Percentiles rank a stretch among this genome's conserved stretches.
Conservation (phyloP, 2,888 invertebrate genomes). For the Himalopsyche kuldschensis region DNA sequence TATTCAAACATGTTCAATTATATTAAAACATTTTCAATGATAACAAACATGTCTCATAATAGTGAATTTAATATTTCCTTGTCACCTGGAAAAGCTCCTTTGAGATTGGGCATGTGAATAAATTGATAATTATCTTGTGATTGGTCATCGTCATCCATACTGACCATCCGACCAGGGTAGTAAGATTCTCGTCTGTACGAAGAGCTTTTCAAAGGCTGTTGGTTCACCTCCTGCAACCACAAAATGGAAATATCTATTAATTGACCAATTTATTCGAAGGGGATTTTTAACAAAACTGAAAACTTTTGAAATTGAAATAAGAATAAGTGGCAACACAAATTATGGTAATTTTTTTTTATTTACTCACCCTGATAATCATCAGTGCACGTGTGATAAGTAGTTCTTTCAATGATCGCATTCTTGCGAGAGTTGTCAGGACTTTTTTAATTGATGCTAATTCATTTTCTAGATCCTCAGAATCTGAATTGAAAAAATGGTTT, state of each 20-base stretch:
- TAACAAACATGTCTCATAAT: no score
- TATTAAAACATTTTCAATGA: no score
- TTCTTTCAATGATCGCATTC: neutral
- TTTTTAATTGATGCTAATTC: neutral
- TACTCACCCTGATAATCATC: constrained; percentile 15
- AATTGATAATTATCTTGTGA: neutral
- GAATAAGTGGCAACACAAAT: no score
- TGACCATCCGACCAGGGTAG: neutral
- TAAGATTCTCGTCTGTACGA: neutral
- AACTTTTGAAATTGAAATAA: no score
- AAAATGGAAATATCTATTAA: no score
- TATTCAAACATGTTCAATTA: no score
- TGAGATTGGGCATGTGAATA: neutral
- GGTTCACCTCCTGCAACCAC: neutral
- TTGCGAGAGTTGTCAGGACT: constrained; percentile 7
- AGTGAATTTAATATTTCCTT: neutral
- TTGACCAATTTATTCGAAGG: no score
- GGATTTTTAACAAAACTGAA: no score
- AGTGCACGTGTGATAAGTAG: neutral
- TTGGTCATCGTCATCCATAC: neutral
- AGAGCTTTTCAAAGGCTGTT: neutral
- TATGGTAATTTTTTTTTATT: neutral
- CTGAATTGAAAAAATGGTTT: neutral
- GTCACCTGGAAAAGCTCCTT: neutral
- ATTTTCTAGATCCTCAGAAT: neutral